Conservation (phyloP, 2,113 vertebrate species). For the Hemiscyllium ocellatum region DNA sequence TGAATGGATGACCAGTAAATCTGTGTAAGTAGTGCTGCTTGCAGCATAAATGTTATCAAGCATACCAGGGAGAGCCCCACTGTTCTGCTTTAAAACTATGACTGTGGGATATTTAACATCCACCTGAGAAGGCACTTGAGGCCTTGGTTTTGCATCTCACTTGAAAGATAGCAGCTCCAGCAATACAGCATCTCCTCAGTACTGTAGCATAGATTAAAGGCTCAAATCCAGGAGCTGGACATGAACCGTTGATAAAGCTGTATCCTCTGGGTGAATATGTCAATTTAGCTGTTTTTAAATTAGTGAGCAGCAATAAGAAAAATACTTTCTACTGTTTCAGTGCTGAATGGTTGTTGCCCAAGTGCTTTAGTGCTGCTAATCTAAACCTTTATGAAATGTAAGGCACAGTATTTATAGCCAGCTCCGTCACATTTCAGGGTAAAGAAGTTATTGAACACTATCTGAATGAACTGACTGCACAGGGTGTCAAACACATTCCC, state of each 20-base stretch:
- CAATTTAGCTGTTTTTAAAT: not conserved
- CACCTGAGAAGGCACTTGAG: not conserved
- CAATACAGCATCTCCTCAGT: not conserved
- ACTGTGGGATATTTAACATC: not conserved
- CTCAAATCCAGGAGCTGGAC: not conserved
- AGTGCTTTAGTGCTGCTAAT: not conserved
- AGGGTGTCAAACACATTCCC: slow-evolving; percentile 64
- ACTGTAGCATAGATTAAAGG: not conserved
- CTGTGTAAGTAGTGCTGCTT: not conserved
- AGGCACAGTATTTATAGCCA: not conserved
- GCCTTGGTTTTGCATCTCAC: not conserved
- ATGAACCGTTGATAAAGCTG: not conserved
- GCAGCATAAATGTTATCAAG: not conserved
- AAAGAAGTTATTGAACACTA: slow-evolving; percentile 77
- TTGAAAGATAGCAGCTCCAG: not conserved
- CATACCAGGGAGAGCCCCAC: not conserved
- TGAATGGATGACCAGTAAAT: not conserved
- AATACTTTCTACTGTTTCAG: not conserved
- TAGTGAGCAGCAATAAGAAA: not conserved
- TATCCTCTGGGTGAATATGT: not conserved
- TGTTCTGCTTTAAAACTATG: not conserved
- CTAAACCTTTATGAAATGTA: not conserved
- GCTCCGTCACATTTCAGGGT: slow-evolving; percentile 53
- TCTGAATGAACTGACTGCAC: slow-evolving; percentile 66
- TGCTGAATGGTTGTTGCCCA: not conserved